Evolutionary conservation across 2,113 vertebrate genomes (phyloP), one percentile per base, ranked within the genome.

Genomic region (Peromyscus californicus): DNA sequence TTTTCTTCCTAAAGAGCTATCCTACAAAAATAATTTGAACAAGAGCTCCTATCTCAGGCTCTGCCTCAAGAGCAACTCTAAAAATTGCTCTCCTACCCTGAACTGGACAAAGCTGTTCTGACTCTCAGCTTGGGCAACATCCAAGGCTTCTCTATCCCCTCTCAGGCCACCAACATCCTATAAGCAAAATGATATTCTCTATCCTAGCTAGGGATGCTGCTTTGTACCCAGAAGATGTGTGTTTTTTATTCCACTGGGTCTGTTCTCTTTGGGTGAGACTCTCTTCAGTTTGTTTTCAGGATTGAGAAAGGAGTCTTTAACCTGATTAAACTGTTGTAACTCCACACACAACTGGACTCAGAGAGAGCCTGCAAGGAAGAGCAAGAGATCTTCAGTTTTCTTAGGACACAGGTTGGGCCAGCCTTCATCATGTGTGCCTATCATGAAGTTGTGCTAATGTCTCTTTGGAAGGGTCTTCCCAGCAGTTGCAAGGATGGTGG

Each of bases 401-500:
- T 0, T 7, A 0, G 9, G 57, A 51, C 0, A 24, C 33, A 87
- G 9, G 67, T 42, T 65, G 67, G 84, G 51, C 22, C 61, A 78
- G 74, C 6, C 4, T 39, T 51, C 24, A 54, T 67, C n/a, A 0
- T 31, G 42, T 65, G 59, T 6, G 45, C 29, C 67, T 21, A 29
- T 39, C 26, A 15, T 15, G 11, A n/a, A 78, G 26, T 16, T 57
- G 51, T 17, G 61, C 69, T 92, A 79, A n/a, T 21, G 1, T 57
- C 67, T 74, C 39, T 78, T 39, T 61, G 39, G 83, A 95, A 0
- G 3, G 48, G 4, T 65, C 21, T 33, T 13, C 67, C 57, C 19
- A 0, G 16, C 11, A 48, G 61, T 74, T 6, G 19, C 0, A 0
- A 51, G 8, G 51, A 54, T 42, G 10, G 59, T 36, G 13, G 21